These are phyloP conservation scores for Ridgeia piscesae DNA, from an alignment of 1,140 invertebrate species.

Conservation along the genomic window DNA sequence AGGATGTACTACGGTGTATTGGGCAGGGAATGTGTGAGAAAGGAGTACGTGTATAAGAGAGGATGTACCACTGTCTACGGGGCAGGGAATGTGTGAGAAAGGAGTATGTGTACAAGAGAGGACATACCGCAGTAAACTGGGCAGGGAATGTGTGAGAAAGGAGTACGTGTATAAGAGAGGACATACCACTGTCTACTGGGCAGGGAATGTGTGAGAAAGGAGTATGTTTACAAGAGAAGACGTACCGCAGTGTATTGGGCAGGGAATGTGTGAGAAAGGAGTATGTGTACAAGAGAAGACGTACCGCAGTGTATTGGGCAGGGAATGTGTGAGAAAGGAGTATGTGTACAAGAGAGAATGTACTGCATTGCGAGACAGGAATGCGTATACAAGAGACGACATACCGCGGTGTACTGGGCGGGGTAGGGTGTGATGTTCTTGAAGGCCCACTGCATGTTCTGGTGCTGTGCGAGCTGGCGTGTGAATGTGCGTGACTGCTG, in stretches of 20 bases:
- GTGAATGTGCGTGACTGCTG: conserved; percentile 82
- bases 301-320: conserved; percentile 81
- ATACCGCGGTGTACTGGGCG: conserved; percentile 81
- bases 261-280: conserved; percentile 64
- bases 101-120: neutral
- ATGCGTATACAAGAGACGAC: conserved; percentile 33
- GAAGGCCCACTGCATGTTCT: conserved; percentile 95
- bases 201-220: conserved; percentile 67
- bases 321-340: conserved; percentile 65
- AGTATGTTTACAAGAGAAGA: conserved; percentile 25
- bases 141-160: conserved; percentile 68
- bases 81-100: conserved; percentile 68
- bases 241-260: conserved; percentile 82
- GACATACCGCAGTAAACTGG: conserved; percentile 79
- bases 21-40: conserved; percentile 71
- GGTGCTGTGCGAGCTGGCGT: conserved; percentile 82
- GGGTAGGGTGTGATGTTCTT: conserved; percentile 93
- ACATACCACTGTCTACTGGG: conserved; percentile 80
- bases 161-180: neutral
- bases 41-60: neutral
- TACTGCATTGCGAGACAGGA: conserved; percentile 63
- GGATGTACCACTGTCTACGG: conserved; percentile 80
- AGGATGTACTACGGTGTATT: conserved; percentile 78
- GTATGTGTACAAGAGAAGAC: conserved; percentile 34
- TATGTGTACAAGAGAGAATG: conserved; percentile 39